Evolutionary conservation across 2,797 vertebrate species (phyloP).

Genomic region (Microctenopoma steveboyesi): DNA sequence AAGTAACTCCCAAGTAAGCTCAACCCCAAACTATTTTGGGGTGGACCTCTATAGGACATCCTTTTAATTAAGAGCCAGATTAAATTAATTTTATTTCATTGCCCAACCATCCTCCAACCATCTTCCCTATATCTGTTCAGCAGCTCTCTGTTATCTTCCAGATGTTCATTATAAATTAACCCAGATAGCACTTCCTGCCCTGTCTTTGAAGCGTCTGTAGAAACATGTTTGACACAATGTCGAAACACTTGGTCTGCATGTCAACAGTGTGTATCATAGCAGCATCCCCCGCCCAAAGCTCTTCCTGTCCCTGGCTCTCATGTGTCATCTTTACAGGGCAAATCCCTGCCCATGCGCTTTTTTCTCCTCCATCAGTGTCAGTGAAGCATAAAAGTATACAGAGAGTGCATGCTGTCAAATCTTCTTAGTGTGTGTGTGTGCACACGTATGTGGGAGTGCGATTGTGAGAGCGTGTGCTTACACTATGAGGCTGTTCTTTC

Average conservation of each 20-base stretch:
- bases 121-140: conserved; percentile 54
- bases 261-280: conserved; percentile 78
- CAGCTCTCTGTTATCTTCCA: conserved; percentile 56
- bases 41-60: conserved; percentile 52
- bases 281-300: conserved; percentile 60
- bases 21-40: neutral
- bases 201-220: conserved; percentile 68
- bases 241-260: conserved; percentile 72
- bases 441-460: conserved; percentile 30
- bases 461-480: conserved; percentile 50
- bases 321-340: conserved; percentile 74
- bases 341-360: conserved; percentile 60
- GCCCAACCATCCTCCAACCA: conserved; percentile 51
- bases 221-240: conserved; percentile 72
- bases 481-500: conserved; percentile 62
- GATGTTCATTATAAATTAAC: conserved; percentile 78
- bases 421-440: conserved; percentile 64
- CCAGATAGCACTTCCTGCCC: conserved; percentile 77
- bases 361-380: conserved; percentile 57
- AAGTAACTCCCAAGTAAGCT: conserved; percentile 3
- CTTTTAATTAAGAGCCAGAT: conserved; percentile 77
- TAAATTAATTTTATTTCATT: conserved; percentile 62
- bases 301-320: conserved; percentile 63
- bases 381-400: conserved; percentile 72
- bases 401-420: conserved; percentile 72